Evolutionary conservation across 2,797 vertebrate genomes (phyloP).

Genomic region (Taenioides sp.): DNA sequence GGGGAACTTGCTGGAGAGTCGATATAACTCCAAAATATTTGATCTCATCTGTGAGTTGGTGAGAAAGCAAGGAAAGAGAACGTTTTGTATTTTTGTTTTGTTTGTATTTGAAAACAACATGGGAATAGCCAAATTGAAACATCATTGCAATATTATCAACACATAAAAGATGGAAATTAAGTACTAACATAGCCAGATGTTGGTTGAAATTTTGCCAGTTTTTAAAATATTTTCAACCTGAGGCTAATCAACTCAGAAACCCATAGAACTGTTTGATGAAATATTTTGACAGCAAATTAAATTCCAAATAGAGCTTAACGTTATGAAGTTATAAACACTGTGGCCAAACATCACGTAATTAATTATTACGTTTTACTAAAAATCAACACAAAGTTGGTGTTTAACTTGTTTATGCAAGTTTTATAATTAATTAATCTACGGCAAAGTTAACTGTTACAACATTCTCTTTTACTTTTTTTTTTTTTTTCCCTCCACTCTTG

Average conservation of each 20-base stretch:
- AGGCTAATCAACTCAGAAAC: neutral
- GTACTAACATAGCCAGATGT: neutral
- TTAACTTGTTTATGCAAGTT: neutral
- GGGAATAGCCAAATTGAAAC: neutral
- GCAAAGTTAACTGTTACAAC: too few species aligned
- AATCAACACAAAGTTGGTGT: neutral
- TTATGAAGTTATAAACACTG: neutral
- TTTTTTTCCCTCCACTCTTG: too few species aligned
- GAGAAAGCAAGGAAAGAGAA: too few species aligned
- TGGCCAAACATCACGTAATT: neutral
- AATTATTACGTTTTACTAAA: neutral
- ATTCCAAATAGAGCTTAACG: neutral
- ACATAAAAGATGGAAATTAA: neutral
- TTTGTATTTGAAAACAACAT: neutral
- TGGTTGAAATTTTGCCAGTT: neutral
- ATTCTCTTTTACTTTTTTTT: too few species aligned
- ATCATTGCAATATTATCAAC: neutral
- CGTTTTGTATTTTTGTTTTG: too few species aligned
- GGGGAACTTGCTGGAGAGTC: too few species aligned
- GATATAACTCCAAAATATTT: too few species aligned
- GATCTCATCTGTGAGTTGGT: too few species aligned
- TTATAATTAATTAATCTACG: neutral
- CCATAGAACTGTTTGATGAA: neutral
- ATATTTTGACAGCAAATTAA: conserved; percentile 2
- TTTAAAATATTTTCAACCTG: neutral